phyloP scores from a whole-genome alignment of 2,888 invertebrate genomes.

The Gnatocerus cornutus region DNA sequence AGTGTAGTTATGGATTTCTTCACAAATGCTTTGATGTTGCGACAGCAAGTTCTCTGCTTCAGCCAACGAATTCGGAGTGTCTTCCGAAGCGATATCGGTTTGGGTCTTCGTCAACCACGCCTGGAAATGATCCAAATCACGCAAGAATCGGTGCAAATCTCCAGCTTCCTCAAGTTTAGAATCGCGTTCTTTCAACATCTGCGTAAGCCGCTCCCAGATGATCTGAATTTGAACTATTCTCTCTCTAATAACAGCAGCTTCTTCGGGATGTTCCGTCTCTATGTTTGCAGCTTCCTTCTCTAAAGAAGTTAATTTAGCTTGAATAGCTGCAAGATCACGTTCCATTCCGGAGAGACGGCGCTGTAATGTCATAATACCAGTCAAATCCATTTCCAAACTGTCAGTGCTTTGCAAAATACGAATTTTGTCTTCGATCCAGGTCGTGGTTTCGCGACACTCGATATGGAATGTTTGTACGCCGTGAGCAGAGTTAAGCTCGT shows the following conservation, averaged over 20 bases:
- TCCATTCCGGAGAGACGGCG: conserved; percentile 97
- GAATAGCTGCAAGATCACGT: conserved; percentile 98
- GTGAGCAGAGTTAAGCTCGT: conserved; percentile 96
- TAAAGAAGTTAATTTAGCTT: conserved; percentile 95
- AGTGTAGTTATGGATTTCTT: conserved; percentile 99
- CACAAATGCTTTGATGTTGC: conserved; percentile 98
- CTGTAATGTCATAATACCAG: conserved; percentile 98
- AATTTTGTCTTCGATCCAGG: conserved; percentile 99
- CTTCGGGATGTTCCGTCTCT: conserved; percentile 95
- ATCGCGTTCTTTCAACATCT: conserved; percentile 96
- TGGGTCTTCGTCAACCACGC: conserved; percentile 99
- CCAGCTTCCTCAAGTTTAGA: conserved; percentile 99
- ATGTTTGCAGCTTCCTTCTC: conserved; percentile 95
- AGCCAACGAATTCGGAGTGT: conserved; percentile 92
- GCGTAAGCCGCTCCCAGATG: conserved; percentile 95
- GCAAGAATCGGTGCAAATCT: conserved; percentile 96
- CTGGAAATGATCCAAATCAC: conserved; percentile 99
- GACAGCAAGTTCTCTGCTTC: conserved; percentile 98
- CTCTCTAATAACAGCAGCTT: conserved; percentile 91
- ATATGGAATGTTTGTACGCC: conserved; percentile 99
- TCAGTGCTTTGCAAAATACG: conserved; percentile 98
- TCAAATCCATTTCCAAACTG: conserved; percentile 98
- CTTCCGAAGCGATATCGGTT: conserved; percentile 98
- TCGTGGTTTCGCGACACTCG: conserved; percentile 98
- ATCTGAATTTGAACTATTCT: conserved; percentile 92